A percentile compares a stretch with the other conserved stretches of the same genome.
Evolutionary conservation across 2,797 vertebrate genomes (phyloP).

Genomic region (Lepidocolaptes lacrymiger): DNA sequence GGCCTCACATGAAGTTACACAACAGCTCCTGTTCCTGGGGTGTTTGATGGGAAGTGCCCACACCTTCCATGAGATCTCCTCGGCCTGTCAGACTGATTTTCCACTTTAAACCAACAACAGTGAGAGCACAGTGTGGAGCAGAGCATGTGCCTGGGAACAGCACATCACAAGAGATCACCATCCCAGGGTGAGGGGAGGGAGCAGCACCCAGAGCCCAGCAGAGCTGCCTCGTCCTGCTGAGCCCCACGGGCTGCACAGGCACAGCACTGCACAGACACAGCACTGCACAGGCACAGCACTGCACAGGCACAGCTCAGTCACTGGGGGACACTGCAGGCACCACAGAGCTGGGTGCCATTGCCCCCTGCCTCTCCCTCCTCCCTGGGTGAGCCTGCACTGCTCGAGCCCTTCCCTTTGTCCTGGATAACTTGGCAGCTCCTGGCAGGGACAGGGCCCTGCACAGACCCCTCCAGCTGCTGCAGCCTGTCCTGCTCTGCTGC

Average conservation of each 20-base stretch:
- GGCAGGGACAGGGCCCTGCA: too few species aligned
- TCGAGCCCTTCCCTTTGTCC: background rate
- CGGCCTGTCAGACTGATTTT: background rate
- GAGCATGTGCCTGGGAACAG: background rate
- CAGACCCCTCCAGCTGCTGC: background rate
- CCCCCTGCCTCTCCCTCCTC: too few species aligned
- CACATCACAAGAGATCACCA: accelerated
- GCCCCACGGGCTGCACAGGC: background rate
- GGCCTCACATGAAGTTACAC: background rate
- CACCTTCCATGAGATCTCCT: background rate
- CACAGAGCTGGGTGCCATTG: too few species aligned
- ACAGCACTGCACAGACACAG: background rate
- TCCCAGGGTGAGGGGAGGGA: accelerated
- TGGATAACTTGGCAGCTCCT: too few species aligned
- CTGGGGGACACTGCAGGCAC: too few species aligned
- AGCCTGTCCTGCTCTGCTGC: background rate
- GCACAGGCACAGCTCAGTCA: too few species aligned
- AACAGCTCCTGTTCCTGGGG: background rate
- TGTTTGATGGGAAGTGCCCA: background rate
- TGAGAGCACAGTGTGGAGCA: accelerated
- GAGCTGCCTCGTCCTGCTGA: background rate
- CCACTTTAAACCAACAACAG: background rate
- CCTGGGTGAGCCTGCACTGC: background rate
- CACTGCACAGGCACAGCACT: too few species aligned
- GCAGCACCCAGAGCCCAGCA: accelerated